Conservation (phyloP, 2,797 vertebrate genomes). For the Dallia pectoralis region DNA sequence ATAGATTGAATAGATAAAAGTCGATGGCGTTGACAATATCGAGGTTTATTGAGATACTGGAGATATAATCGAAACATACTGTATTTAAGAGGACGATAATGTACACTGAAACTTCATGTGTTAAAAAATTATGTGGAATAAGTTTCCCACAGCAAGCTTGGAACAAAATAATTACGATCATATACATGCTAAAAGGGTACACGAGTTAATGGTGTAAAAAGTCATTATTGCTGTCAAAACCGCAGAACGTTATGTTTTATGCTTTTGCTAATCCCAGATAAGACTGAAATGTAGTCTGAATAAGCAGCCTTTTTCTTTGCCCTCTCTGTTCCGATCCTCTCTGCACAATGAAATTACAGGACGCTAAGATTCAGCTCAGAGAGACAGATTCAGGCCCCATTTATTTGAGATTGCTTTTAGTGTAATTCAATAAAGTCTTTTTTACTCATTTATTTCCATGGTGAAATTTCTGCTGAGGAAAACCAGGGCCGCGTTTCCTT, state of each 20-base stretch:
- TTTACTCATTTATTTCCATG: slow-evolving; percentile 85
- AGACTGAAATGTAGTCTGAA: slow-evolving; percentile 34
- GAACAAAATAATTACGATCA: not conserved
- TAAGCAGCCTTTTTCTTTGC: slow-evolving; percentile 58
- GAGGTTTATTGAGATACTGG: not conserved
- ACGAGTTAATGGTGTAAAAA: not conserved
- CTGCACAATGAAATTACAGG: slow-evolving; percentile 78
- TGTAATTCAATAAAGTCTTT: slow-evolving; percentile 82
- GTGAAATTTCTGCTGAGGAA: slow-evolving; percentile 80
- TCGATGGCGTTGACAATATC: not conserved
- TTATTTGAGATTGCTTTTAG: slow-evolving; percentile 86
- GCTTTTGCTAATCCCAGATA: slow-evolving; percentile 36
- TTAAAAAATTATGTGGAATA: not conserved
- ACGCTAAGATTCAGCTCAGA: slow-evolving; percentile 69
- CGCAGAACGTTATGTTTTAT: not conserved
- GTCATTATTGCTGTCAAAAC: slow-evolving; percentile 10
- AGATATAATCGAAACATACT: not conserved
- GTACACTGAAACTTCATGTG: not conserved
- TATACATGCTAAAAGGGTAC: not conserved
- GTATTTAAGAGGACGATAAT: not conserved
- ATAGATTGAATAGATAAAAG: not conserved
- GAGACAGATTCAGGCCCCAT: slow-evolving; percentile 81
- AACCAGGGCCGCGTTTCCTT: slow-evolving; percentile 76
- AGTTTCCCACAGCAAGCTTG: not conserved
- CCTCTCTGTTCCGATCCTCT: slow-evolving; percentile 57